phyloP scores from a whole-genome alignment of 2,888 invertebrate genomes.

The Onthophagus sagittarius region DNA sequence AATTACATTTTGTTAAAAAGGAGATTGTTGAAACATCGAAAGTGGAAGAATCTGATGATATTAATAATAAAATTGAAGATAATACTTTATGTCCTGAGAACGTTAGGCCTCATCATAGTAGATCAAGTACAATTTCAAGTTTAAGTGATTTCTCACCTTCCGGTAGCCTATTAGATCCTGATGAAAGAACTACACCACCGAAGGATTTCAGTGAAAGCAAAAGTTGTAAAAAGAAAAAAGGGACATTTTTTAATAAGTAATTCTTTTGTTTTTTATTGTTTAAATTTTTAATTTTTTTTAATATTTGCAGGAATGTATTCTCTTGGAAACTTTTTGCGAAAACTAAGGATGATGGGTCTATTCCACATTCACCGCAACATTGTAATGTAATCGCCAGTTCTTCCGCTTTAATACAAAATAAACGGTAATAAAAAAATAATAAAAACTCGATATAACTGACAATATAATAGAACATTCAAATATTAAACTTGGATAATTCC shows the following conservation, averaged over 20 bases:
- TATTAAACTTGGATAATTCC: too few species aligned
- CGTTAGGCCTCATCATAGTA: constrained; percentile 54
- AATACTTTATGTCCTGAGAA: constrained; percentile 15
- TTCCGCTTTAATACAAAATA: constrained; percentile 68
- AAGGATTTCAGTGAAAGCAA: constrained; percentile 43
- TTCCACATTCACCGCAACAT: constrained; percentile 39
- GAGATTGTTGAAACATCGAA: constrained; percentile 28
- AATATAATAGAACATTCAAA: too few species aligned
- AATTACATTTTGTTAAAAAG: constrained; percentile 57
- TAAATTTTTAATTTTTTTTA: constrained; percentile 20
- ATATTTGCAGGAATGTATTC: constrained; percentile 47
- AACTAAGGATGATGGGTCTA: constrained; percentile 31
- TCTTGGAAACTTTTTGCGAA: constrained; percentile 50
- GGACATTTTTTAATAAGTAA: constrained; percentile 64
- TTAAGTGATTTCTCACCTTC: constrained; percentile 66
- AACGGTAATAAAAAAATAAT: constrained; percentile 47
- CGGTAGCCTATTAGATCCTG: constrained; percentile 52
- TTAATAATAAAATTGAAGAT: constrained; percentile 16
- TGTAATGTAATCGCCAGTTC: constrained; percentile 66
- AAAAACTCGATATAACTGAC: neutral
- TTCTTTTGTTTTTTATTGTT: neutral
- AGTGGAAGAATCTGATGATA: constrained; percentile 14
- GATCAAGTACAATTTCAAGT: constrained; percentile 67
- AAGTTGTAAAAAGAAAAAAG: constrained; percentile 58
- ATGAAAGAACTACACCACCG: constrained; percentile 38